Conservation (phyloP, 2,113 vertebrate genomes). For the Ploceus nigricollis region DNA sequence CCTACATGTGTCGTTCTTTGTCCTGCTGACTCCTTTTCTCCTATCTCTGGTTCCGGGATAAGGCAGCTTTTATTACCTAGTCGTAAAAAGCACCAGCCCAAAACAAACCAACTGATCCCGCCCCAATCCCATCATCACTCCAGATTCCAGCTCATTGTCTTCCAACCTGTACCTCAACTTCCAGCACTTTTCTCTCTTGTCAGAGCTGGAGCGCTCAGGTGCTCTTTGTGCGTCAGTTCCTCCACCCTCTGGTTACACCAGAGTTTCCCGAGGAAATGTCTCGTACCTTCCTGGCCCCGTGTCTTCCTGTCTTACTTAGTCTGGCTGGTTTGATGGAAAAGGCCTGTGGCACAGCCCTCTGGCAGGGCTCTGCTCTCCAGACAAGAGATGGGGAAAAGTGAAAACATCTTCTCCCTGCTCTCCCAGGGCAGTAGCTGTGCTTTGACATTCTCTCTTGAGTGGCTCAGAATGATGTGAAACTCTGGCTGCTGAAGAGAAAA, state of each 20-base stretch:
- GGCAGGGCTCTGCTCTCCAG: background rate
- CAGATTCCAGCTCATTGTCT: background rate
- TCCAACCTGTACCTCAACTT: background rate
- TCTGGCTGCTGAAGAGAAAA: background rate
- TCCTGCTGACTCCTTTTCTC: background rate
- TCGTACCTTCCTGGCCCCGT: background rate
- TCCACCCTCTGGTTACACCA: background rate
- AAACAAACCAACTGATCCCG: background rate
- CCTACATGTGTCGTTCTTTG: fast-evolving
- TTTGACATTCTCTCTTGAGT: background rate
- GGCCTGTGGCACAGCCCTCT: background rate
- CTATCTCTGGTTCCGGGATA: background rate
- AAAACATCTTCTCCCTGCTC: background rate
- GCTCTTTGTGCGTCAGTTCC: background rate
- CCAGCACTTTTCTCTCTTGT: background rate
- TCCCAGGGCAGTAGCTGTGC: background rate
- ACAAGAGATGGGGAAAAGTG: background rate
- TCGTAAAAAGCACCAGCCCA: background rate
- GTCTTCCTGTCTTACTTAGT: background rate
- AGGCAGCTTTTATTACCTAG: background rate
- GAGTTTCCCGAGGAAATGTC: background rate
- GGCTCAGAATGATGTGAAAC: background rate
- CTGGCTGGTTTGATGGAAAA: background rate
- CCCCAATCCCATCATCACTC: background rate
- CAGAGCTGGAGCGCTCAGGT: background rate